Evolutionary conservation across 1,140 invertebrate species (phyloP).

Genomic region (Fopius arisanus): DNA sequence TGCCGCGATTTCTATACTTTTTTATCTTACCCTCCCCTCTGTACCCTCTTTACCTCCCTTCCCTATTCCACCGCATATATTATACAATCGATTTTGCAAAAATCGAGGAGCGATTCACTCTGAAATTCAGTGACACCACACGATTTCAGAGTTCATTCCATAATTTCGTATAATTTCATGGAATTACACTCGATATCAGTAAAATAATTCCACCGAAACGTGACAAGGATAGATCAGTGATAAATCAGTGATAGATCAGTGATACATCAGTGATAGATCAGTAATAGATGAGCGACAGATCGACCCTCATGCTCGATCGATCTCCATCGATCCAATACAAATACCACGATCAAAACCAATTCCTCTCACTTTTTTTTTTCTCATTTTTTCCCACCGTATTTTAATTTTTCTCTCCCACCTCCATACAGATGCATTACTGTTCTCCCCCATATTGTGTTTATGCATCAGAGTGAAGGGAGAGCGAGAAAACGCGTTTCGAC

Average conservation of each 20-base stretch:
- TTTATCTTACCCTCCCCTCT: slow-evolving; percentile 38
- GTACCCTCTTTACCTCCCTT: slow-evolving; percentile 21
- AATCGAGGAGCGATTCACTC: neutral
- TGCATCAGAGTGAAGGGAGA: slow-evolving; percentile 8
- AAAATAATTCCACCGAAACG: too few species aligned
- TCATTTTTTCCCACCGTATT: slow-evolving; percentile 9
- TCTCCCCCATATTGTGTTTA: neutral
- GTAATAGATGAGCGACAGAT: too few species aligned
- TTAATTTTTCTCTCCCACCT: slow-evolving; percentile 20
- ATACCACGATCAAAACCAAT: neutral
- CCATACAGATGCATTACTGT: neutral
- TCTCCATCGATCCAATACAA: neutral
- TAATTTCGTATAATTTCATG: neutral
- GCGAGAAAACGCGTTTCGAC: slow-evolving; percentile 8
- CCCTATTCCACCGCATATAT: slow-evolving; percentile 29
- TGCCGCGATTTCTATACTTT: slow-evolving; percentile 38
- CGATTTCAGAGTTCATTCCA: too few species aligned
- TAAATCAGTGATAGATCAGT: too few species aligned
- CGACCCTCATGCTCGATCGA: neutral
- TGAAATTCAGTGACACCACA: too few species aligned
- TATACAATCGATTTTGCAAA: slow-evolving; percentile 7
- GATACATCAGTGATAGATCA: too few species aligned
- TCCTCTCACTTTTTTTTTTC: slow-evolving; percentile 17
- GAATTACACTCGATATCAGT: too few species aligned
- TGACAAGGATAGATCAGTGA: too few species aligned